Conservation (phyloP, 2,113 vertebrate species). For the Lycocorax pyrrhopterus region DNA sequence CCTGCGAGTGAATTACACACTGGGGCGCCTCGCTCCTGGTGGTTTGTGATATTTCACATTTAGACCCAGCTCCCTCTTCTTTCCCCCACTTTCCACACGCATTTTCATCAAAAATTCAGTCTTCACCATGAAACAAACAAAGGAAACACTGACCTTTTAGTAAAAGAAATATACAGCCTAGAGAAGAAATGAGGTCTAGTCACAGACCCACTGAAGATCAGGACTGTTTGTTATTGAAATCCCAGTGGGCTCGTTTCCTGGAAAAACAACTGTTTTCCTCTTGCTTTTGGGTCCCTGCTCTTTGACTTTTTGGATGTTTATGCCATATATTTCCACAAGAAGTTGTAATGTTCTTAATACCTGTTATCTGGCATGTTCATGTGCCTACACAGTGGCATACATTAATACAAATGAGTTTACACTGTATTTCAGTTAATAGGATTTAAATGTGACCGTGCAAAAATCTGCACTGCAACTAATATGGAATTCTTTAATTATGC, state of each 20-base stretch:
- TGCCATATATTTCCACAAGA: neutral
- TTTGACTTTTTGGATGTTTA: neutral
- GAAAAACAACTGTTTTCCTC: neutral
- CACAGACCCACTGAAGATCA: neutral
- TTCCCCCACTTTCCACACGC: neutral
- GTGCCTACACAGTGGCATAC: neutral
- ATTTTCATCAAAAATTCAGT: neutral
- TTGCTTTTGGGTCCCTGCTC: neutral
- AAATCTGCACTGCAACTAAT: neutral
- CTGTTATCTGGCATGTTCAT: neutral
- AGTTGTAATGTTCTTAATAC: neutral
- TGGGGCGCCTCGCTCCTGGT: fast-evolving
- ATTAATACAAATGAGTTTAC: constrained; percentile 34
- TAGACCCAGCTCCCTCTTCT: neutral
- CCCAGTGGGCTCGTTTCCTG: neutral
- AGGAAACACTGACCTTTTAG: neutral
- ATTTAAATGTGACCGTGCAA: neutral
- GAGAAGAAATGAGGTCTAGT: neutral
- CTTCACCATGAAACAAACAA: neutral
- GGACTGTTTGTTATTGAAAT: neutral
- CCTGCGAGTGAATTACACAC: neutral
- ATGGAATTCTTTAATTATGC: neutral
- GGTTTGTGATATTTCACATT: neutral
- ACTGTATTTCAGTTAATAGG: neutral
- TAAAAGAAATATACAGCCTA: neutral